A percentile compares a stretch with the other conserved stretches of the same genome.
Evolutionary conservation across 2,113 vertebrate genomes (phyloP).

Genomic region (Chamaetylas fuelleborni): DNA sequence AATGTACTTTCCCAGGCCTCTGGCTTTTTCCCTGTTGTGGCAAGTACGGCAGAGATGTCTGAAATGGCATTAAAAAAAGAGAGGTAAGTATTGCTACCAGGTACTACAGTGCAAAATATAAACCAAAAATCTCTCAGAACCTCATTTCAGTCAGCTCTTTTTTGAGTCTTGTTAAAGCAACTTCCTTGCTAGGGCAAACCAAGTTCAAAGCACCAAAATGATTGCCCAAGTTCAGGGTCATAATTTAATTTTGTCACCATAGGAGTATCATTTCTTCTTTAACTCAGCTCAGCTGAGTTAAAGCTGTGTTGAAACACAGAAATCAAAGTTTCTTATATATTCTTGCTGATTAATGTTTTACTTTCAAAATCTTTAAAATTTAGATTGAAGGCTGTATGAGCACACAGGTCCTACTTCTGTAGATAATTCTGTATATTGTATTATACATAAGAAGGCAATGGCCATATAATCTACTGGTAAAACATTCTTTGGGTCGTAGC

Average conservation of each 20-base stretch:
- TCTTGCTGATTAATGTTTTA: not conserved
- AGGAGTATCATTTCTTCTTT: not conserved
- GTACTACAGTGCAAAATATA: not conserved
- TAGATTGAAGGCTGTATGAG: not conserved
- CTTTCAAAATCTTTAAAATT: not conserved
- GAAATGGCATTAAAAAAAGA: slow-evolving; percentile 3
- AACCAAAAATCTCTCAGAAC: not conserved
- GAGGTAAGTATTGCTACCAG: not conserved
- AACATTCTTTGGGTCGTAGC: not conserved
- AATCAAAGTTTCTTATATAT: not conserved
- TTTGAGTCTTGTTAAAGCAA: not conserved
- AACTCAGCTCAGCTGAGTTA: not conserved
- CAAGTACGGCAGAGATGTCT: slow-evolving; percentile 96
- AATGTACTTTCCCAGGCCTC: slow-evolving; percentile 94
- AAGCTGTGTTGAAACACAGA: not conserved
- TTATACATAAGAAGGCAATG: not conserved
- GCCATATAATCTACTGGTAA: not conserved
- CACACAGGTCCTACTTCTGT: not conserved
- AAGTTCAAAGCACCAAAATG: not conserved
- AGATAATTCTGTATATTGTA: not conserved
- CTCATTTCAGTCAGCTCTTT: not conserved
- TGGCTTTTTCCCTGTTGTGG: slow-evolving; percentile 94
- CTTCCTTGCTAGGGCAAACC: not conserved
- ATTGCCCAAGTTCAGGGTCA: not conserved
- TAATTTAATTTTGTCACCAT: not conserved